These are phyloP conservation scores for Drosophila kepulauana DNA, from an alignment of 1,140 invertebrate species.

Conservation along the genomic window DNA sequence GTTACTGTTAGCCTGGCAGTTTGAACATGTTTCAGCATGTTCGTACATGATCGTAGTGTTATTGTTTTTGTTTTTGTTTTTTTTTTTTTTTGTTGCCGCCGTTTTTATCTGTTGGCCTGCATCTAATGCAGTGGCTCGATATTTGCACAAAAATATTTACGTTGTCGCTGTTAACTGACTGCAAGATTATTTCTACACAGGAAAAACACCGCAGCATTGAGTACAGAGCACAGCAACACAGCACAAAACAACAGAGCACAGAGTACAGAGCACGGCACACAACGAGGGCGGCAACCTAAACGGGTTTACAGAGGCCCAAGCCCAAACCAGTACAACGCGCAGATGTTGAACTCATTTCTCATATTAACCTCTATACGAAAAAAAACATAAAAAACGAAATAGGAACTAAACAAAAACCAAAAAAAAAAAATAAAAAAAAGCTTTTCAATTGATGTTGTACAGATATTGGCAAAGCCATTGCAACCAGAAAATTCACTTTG, in stretches of 20 bases:
- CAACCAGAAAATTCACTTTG: slow-evolving; percentile 33
- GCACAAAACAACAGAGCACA: background rate
- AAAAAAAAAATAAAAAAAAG: slow-evolving; percentile 20
- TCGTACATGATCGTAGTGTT: slow-evolving; percentile 22
- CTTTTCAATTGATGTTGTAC: slow-evolving; percentile 38
- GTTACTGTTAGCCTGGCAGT: slow-evolving; percentile 19
- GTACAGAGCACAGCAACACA: slow-evolving; percentile 15
- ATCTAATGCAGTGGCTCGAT: slow-evolving; percentile 67
- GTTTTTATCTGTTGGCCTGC: slow-evolving; percentile 71
- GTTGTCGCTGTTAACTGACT: slow-evolving; percentile 57
- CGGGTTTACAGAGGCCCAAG: slow-evolving; percentile 60
- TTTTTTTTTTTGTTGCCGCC: slow-evolving; percentile 51
- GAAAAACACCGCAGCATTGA: slow-evolving; percentile 29
- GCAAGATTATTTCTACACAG: slow-evolving; percentile 65
- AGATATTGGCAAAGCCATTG: slow-evolving; percentile 29
- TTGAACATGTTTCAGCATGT: slow-evolving; percentile 10
- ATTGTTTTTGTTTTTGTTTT: slow-evolving; percentile 10
- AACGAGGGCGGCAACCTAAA: slow-evolving; percentile 76
- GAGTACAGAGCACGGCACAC: slow-evolving; percentile 47
- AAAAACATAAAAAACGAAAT: slow-evolving; percentile 8
- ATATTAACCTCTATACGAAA: slow-evolving; percentile 56
- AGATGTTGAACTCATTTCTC: slow-evolving; percentile 76
- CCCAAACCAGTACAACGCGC: slow-evolving; percentile 54
- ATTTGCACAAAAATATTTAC: slow-evolving; percentile 67
- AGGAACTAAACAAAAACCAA: slow-evolving; percentile 11